A percentile compares a stretch with the other conserved stretches of the same genome.
Conservation (phyloP, 2,113 vertebrate species). For the Tachysurus fulvidraco region DNA sequence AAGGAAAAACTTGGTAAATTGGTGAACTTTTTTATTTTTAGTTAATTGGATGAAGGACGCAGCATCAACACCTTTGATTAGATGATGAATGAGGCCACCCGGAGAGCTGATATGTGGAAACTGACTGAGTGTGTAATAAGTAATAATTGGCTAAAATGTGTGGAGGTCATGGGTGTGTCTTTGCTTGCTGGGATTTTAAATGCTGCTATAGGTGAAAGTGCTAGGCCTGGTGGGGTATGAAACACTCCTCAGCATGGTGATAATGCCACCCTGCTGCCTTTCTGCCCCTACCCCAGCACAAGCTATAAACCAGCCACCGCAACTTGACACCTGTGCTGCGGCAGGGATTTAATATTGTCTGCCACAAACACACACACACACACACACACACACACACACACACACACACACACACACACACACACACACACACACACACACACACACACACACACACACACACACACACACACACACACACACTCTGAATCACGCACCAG, state of each 20-base stretch:
- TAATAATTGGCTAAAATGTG: constrained; percentile 37
- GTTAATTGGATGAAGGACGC: constrained; percentile 54
- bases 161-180: constrained; percentile 19
- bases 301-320: constrained; percentile 46
- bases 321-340: constrained; percentile 52
- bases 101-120: constrained; percentile 22
- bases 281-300: constrained; percentile 31
- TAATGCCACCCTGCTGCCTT: constrained; percentile 41
- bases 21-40: neutral
- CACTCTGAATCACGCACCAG: constrained; percentile 27
- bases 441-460: constrained; percentile 42
- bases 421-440: constrained; percentile 43
- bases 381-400: constrained; percentile 41
- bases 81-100: constrained; percentile 7
- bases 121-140: constrained; percentile 19
- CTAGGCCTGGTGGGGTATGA: constrained; percentile 17
- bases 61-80: constrained; percentile 14
- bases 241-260: constrained; percentile 48
- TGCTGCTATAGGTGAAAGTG: constrained; percentile 20
- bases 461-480: constrained; percentile 41
- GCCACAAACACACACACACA: constrained; percentile 38
- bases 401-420: constrained; percentile 42
- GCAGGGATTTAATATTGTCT: constrained; percentile 54
- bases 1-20: neutral
- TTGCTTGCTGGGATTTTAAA: constrained; percentile 41